These are phyloP conservation scores for Cyclina sinensis DNA, from an alignment of 1,140 invertebrate genomes.

Conservation along the genomic window DNA sequence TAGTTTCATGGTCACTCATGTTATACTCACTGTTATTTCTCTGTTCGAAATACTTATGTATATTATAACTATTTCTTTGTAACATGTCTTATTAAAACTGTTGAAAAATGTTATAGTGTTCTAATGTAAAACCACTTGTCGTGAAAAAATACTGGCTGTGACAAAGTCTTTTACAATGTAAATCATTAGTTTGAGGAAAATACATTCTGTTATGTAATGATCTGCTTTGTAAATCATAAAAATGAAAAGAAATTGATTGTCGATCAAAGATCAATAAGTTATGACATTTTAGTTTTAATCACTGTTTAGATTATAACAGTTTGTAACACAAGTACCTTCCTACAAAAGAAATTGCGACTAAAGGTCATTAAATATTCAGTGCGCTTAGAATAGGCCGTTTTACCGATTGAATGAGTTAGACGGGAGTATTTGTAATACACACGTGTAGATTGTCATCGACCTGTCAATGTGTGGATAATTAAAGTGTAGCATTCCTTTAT, in stretches of 20 bases:
- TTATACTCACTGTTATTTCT: no score
- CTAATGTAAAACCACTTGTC: no score
- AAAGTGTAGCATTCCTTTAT: conserved; percentile 1
- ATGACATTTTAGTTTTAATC: conserved; percentile 35
- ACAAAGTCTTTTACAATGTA: neutral
- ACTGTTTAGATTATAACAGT: conserved; percentile 24
- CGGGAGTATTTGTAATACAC: neutral
- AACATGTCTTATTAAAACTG: no score
- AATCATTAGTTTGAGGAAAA: neutral
- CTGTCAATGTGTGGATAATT: neutral
- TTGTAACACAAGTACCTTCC: conserved; percentile 8
- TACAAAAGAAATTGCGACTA: neutral
- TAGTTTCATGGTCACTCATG: no score
- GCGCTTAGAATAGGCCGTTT: conserved; percentile 29
- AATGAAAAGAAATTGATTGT: neutral
- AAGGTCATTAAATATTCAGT: conserved; percentile 41
- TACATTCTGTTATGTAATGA: neutral
- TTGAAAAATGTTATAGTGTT: no score
- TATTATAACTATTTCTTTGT: no score
- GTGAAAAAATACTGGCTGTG: no score
- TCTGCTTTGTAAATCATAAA: neutral
- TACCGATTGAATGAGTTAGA: conserved; percentile 22
- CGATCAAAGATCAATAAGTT: conserved; percentile 41
- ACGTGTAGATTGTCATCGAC: conserved; percentile 26
- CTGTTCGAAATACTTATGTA: no score